Percentiles rank a stretch among this genome's conserved stretches.
These are phyloP conservation scores for Rhodeus uyekii DNA, from an alignment of 2,797 vertebrate species.

Conservation along the genomic window DNA sequence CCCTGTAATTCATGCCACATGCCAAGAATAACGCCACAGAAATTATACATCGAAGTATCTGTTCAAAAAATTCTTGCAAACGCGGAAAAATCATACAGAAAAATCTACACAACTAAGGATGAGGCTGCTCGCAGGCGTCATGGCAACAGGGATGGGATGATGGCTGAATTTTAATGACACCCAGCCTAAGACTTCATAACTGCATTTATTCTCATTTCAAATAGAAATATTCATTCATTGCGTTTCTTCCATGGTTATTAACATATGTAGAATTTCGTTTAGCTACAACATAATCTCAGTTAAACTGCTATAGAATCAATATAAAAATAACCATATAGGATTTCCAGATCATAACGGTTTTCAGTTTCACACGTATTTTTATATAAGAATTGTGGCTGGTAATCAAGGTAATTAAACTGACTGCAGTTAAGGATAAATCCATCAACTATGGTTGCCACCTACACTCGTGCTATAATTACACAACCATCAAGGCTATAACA, in stretches of 20 bases:
- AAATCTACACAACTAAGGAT: slow-evolving; percentile 36
- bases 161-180: slow-evolving; percentile 59
- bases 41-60: background rate
- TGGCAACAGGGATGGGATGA: slow-evolving; percentile 63
- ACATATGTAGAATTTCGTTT: background rate
- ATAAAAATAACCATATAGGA: background rate
- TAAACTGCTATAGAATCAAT: background rate
- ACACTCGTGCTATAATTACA: slow-evolving; percentile 30
- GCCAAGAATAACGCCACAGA: background rate
- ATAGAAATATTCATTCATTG: background rate
- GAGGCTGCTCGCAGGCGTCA: slow-evolving; percentile 57
- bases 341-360: background rate
- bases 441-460: slow-evolving; percentile 43
- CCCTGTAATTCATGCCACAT: slow-evolving; percentile 24
- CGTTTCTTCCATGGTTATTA: background rate
- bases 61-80: slow-evolving; percentile 29
- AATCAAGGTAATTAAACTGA: slow-evolving; percentile 11
- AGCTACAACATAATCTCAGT: background rate
- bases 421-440: slow-evolving; percentile 34
- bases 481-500: background rate
- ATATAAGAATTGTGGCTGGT: background rate
- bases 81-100: background rate
- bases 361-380: background rate
- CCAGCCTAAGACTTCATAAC: slow-evolving; percentile 15
- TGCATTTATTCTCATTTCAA: background rate